These are phyloP conservation scores for Chrysaora quinquecirrha DNA, from an alignment of 30 jellyfish, hydroid and myxozoan genomes.

Conservation along the genomic window DNA sequence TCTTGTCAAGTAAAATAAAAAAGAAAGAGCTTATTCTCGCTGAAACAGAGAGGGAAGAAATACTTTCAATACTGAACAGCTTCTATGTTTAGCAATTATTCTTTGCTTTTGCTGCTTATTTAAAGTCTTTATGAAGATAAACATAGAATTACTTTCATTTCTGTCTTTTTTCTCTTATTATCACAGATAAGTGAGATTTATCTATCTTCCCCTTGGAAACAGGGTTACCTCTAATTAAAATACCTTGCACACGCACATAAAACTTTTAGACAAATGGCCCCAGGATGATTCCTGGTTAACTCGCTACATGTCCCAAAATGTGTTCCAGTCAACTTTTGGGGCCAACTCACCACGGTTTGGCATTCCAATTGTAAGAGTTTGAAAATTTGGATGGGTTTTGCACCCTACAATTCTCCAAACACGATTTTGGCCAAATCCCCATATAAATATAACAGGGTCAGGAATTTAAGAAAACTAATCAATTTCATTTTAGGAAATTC, in stretches of 20 bases:
- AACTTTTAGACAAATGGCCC: not conserved
- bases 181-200: not conserved
- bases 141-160: not conserved
- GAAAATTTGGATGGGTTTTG: not conserved
- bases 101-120: not conserved
- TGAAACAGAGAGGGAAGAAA: not conserved
- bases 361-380: too few species aligned
- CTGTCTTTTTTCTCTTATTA: not conserved
- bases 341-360: too few species aligned
- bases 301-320: not conserved
- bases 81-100: not conserved
- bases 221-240: not conserved
- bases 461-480: not conserved
- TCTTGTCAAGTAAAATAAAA: not conserved
- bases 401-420: not conserved
- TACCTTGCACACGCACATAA: not conserved
- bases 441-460: not conserved
- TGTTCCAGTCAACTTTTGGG: too few species aligned
- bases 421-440: not conserved
- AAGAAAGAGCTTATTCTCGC: not conserved
- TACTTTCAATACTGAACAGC: not conserved
- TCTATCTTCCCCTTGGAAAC: constrained; percentile 1
- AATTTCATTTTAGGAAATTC: too few species aligned
- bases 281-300: not conserved
- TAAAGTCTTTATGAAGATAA: not conserved